Conservation (phyloP, 92 coral and sea anemone genomes). For the Porites rus region DNA sequence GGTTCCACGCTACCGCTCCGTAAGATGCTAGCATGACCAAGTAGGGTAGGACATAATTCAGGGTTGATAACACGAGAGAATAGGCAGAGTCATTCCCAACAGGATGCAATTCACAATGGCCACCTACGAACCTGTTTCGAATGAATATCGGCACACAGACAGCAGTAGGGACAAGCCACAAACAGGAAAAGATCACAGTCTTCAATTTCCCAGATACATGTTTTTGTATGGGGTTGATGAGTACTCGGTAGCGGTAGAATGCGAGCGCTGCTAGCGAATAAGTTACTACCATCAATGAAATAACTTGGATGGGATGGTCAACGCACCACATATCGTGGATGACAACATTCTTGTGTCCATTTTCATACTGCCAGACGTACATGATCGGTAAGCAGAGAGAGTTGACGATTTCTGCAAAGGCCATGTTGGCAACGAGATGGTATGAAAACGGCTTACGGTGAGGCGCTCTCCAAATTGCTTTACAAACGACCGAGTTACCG, state of each 20-base stretch:
- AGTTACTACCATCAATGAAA: slow-evolving; percentile 49
- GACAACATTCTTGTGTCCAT: slow-evolving; percentile 6
- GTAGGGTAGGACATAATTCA: slow-evolving; percentile 59
- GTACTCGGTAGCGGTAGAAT: slow-evolving; percentile 49
- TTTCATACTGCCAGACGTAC: background rate
- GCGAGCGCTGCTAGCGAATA: slow-evolving; percentile 62
- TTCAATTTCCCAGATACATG: slow-evolving; percentile 11
- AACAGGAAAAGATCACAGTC: background rate
- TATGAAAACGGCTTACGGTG: slow-evolving; percentile 65
- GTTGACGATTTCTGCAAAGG: slow-evolving; percentile 62
- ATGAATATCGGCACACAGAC: slow-evolving; percentile 45
- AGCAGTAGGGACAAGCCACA: slow-evolving; percentile 56
- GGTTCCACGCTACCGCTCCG: slow-evolving; percentile 59
- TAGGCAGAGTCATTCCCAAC: slow-evolving; percentile 6
- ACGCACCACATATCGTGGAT: slow-evolving; percentile 39
- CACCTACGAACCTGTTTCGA: slow-evolving; percentile 30
- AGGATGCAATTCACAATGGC: background rate
- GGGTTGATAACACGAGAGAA: slow-evolving; percentile 16
- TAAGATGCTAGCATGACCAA: slow-evolving; percentile 56
- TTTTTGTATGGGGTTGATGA: slow-evolving; percentile 25
- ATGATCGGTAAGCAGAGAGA: slow-evolving; percentile 51
- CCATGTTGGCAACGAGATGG: slow-evolving; percentile 64
- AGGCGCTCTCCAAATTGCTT: slow-evolving; percentile 41
- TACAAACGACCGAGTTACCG: slow-evolving; percentile 62
- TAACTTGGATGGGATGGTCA: slow-evolving; percentile 49